Percentiles rank a stretch among this genome's conserved stretches.
phyloP scores from a whole-genome alignment of 2,888 invertebrate species.

The Limnephilus marmoratus region DNA sequence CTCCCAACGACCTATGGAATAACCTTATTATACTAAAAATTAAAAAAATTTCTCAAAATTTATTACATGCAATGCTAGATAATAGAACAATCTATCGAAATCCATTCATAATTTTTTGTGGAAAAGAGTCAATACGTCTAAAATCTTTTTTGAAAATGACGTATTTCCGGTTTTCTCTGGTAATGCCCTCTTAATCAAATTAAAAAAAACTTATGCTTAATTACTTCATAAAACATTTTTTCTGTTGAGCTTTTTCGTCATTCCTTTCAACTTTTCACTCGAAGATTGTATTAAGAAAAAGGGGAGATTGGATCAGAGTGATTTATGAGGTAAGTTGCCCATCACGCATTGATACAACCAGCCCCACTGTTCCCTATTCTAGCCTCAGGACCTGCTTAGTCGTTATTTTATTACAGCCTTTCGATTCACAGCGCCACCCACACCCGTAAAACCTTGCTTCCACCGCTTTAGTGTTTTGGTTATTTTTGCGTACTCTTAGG shows the following conservation, averaged over 20 bases:
- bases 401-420: conserved; percentile 31
- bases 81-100: too few species aligned
- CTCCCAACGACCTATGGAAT: too few species aligned
- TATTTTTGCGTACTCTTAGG: not conserved
- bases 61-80: too few species aligned
- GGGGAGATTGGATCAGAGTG: conserved; percentile 50
- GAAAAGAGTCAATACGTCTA: too few species aligned
- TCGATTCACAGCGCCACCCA: not conserved
- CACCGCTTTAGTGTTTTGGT: not conserved
- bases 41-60: too few species aligned
- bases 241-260: conserved; percentile 8
- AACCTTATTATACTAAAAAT: too few species aligned
- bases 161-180: too few species aligned
- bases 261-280: conserved; percentile 33
- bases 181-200: too few species aligned
- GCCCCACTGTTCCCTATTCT: not conserved
- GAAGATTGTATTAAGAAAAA: conserved; percentile 9
- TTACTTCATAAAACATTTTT: too few species aligned
- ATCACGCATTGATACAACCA: conserved; percentile 48
- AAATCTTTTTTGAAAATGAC: too few species aligned
- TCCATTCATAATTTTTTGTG: too few species aligned
- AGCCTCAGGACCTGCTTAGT: not conserved
- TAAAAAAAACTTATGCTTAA: too few species aligned
- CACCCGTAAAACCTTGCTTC: not conserved
- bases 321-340: conserved; percentile 39